Base-by-base conservation (phyloP, 2,797 vertebrate genomes). In the Sebastes minor region DNA sequence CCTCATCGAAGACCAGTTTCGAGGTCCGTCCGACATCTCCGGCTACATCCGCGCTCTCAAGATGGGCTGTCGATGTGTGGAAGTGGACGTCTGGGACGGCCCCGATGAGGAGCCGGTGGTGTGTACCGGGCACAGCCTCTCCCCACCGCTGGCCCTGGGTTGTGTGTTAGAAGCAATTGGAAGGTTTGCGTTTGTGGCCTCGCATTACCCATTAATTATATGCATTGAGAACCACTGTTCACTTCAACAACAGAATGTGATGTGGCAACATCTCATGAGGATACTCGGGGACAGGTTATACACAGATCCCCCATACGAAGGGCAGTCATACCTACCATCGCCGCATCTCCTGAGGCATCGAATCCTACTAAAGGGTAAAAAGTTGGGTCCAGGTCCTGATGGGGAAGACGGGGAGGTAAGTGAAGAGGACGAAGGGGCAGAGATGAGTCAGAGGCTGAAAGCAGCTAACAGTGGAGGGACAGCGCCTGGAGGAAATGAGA, bases 181-280 rank as follows among this genome's bases (percentile, higher is more conserved):
- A 88, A 97, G 93, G 80, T 98, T 97, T 53, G 97, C 97, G 0
- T 99, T 98, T 76, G 96, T 95, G 72, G 95, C 97, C 11, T 98
- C 98, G 0, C 97, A 98, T 42, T 99, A 97, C 79, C 98, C 98
- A 2, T 94, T 99, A 63, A 97, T 99, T 87, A 84, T 99, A 32
- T 98, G 97, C 83, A 85, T 99, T 78, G 98, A 99, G 93, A 99
- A 99, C 83, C 97, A 99, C 85, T 99, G 98, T 87, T 98, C 97
- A 2, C 90, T 96, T 56, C 94, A 81, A 71, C 98, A 98, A 74
- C 97, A 99, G 90, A 96, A 95, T 63, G 96, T 97, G 16, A 95
- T 97, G 96, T 92, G 95, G 64, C 96, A 97, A 55, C 96, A 97
- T 80, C 96, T 98, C 81, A 92, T 90, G 80, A 95, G 95, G 76